A percentile compares a stretch with the other conserved stretches of the same genome.
Conservation (phyloP, 2,113 vertebrate species). For the Caracal caracal region DNA sequence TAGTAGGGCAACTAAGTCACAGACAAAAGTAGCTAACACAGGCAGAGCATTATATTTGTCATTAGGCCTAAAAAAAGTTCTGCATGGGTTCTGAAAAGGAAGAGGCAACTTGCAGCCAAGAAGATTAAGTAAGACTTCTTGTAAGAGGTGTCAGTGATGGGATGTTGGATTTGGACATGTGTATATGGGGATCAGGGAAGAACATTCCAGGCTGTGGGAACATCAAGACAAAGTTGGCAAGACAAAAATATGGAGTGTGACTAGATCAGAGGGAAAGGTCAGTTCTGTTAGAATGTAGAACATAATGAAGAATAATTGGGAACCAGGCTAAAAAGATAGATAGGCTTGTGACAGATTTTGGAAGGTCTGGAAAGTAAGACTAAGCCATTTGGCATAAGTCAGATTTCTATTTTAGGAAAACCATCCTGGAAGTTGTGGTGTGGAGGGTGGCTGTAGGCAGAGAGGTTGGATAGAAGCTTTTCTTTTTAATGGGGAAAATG, state of each 20-base stretch:
- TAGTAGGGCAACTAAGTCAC: background rate
- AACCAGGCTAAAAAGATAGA: background rate
- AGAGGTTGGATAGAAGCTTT: background rate
- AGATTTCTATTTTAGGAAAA: slow-evolving; percentile 17
- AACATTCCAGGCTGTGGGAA: background rate
- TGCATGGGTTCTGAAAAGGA: slow-evolving; percentile 9
- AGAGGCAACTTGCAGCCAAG: background rate
- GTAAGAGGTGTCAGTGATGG: background rate
- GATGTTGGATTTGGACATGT: background rate
- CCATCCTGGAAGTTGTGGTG: background rate
- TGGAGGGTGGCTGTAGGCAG: background rate
- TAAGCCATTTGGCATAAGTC: background rate
- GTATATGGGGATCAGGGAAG: background rate
- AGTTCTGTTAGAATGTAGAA: background rate
- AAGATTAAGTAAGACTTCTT: slow-evolving; percentile 15
- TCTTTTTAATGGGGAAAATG: background rate
- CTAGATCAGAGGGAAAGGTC: background rate
- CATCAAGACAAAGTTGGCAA: background rate
- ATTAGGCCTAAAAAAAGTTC: background rate
- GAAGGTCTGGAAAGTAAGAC: background rate
- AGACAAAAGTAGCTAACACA: slow-evolving; percentile 22
- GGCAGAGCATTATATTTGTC: background rate
- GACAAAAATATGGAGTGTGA: background rate
- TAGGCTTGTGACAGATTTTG: slow-evolving; percentile 2
- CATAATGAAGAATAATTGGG: background rate